These are phyloP conservation scores for Drosophila anomalata DNA, from an alignment of 2,888 invertebrate genomes.

Conservation along the genomic window DNA sequence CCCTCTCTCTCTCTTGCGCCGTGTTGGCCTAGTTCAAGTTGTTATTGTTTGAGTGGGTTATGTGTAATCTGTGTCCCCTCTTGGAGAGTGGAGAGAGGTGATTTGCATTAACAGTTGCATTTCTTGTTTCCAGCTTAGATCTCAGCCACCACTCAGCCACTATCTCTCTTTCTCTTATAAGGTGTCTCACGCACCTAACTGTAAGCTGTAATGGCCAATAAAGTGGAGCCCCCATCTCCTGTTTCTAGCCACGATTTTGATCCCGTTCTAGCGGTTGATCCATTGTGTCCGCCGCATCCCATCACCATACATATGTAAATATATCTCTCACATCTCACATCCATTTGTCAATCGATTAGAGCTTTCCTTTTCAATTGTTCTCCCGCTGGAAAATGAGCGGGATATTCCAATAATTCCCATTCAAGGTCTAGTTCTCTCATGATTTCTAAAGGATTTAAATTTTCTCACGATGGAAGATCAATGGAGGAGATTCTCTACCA, in stretches of 20 bases:
- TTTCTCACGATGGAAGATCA: background rate
- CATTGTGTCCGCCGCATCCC: conserved; percentile 27
- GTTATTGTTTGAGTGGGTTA: conserved; percentile 67
- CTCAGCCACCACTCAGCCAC: conserved; percentile 27
- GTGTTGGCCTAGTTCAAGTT: conserved; percentile 66
- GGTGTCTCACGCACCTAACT: conserved; percentile 74
- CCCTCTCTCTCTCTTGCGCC: background rate
- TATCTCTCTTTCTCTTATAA: conserved; percentile 42
- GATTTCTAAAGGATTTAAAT: background rate
- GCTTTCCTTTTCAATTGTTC: conserved; percentile 37
- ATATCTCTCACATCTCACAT: background rate
- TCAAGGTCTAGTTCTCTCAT: background rate
- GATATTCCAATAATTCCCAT: background rate
- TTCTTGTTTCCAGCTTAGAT: conserved; percentile 71
- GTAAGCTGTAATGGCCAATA: conserved; percentile 76
- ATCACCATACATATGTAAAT: conserved; percentile 5
- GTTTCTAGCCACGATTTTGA: conserved; percentile 8
- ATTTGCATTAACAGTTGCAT: conserved; percentile 78
- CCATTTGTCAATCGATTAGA: conserved; percentile 20
- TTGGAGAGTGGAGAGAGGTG: conserved; percentile 20
- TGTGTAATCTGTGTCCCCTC: conserved; percentile 67
- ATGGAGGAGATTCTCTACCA: background rate
- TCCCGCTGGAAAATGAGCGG: background rate
- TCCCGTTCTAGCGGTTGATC: conserved; percentile 44
- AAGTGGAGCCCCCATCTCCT: conserved; percentile 39